Base-by-base conservation (phyloP, 2,797 vertebrate species). In the Botia almorhae region DNA sequence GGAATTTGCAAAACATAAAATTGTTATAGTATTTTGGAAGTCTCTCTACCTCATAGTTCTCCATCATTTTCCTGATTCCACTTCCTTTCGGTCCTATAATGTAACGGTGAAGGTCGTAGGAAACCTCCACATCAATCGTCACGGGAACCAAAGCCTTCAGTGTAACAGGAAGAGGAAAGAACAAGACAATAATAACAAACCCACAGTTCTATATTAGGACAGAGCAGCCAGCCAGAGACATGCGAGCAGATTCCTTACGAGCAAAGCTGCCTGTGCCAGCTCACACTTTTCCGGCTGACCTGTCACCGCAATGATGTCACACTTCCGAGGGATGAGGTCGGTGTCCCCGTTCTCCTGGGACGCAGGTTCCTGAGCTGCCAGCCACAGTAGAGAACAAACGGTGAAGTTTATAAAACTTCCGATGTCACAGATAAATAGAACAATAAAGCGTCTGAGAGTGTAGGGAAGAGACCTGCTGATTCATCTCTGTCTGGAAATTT, bases 51-150 rank as follows among this genome's bases (percentile, higher is more conserved):
- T 94, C 94, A 43, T 94, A 96, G 60, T 95, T 94, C 74, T 95
- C 93, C 93, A 95, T 95, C 94, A 96, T 94, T 88, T 95, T 95
- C 81, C 92, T 91, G 87, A 96, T 95, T 2, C 93, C 94, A 3
- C 89, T 93, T 84, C 94, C 93, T 85, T 96, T 96, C 85, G 96
- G 95, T 4, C 94, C 94, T 14, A 95, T 94, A 85, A 96, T 93
- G 89, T 94, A 95, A 78, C 91, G 92, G 46, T 95, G 94, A 50
- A 96, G 88, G 71, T 95, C 94, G 69, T 92, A 94, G 6, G 94
- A 92, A 43, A 93, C 94, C 36, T 92, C 91, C 0, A 96, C 88
- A 7, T 95, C 94, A 83, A 92, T 87, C 0, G 91, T 96, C 60
- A 96, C 88, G 29, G 95, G 95, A 72, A 95, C 93, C 90, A 96